Conservation (phyloP, 2,888 invertebrate species). For the Subacronicta megacephala region DNA sequence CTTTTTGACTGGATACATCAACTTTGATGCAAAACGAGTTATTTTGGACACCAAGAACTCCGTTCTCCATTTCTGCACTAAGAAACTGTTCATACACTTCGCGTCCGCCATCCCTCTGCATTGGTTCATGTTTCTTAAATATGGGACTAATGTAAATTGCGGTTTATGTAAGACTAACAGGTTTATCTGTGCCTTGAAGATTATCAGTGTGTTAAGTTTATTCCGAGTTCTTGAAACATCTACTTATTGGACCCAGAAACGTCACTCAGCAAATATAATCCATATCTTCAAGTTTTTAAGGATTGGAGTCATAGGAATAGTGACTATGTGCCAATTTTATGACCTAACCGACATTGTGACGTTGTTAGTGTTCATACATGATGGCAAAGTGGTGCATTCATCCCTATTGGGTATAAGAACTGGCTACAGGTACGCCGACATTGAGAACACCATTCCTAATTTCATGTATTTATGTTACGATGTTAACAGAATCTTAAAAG, state of each 20-base stretch:
- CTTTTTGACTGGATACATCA: slow-evolving; percentile 39
- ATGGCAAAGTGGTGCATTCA: background rate
- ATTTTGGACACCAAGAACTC: slow-evolving; percentile 14
- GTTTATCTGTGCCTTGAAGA: slow-evolving; percentile 26
- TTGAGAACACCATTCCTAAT: background rate
- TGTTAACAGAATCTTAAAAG: slow-evolving; percentile 57
- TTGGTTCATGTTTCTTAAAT: slow-evolving; percentile 36
- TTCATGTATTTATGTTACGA: slow-evolving; percentile 38
- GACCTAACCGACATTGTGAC: slow-evolving; percentile 26
- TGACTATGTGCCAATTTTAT: slow-evolving; percentile 23
- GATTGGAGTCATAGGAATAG: slow-evolving; percentile 10
- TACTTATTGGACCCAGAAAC: slow-evolving; percentile 11
- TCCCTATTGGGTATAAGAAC: slow-evolving; percentile 13
- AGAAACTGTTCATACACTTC: slow-evolving; percentile 26
- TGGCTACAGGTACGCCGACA: background rate
- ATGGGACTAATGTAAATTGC: slow-evolving; percentile 16
- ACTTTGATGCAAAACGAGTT: slow-evolving; percentile 12
- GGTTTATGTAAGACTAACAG: slow-evolving; percentile 36
- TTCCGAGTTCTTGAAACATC: slow-evolving; percentile 30
- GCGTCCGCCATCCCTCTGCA: slow-evolving; percentile 27
- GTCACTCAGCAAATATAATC: background rate
- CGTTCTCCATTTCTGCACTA: slow-evolving; percentile 16
- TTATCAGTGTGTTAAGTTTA: slow-evolving; percentile 27
- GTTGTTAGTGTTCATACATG: slow-evolving; percentile 10
- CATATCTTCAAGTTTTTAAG: slow-evolving; percentile 26